Percentiles rank a stretch among this genome's conserved stretches.
phyloP scores from a whole-genome alignment of 92 coral and sea anemone genomes.

The Pocillopora meandrina region DNA sequence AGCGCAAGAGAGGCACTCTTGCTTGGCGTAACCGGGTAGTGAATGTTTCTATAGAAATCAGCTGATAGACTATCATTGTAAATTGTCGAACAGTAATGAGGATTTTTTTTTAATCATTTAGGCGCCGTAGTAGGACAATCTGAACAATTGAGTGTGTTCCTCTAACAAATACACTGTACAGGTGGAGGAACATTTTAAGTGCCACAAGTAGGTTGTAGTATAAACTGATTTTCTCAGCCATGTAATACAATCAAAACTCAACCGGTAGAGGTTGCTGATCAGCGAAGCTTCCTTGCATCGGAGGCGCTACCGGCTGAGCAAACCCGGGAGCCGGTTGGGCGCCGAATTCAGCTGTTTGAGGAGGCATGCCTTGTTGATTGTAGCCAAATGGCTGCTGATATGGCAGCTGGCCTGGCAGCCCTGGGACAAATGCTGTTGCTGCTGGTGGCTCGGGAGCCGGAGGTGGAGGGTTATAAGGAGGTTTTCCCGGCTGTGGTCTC shows the following conservation, averaged over 20 bases:
- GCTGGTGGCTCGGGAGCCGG: conserved; percentile 16
- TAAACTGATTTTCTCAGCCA: too few species aligned
- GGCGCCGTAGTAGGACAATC: too few species aligned
- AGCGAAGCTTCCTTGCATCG: not conserved
- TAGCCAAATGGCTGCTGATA: conserved; percentile 35
- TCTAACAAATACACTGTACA: too few species aligned
- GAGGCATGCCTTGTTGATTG: conserved; percentile 36
- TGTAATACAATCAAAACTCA: not conserved
- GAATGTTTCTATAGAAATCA: too few species aligned
- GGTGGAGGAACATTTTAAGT: too few species aligned
- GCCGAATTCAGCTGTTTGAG: conserved; percentile 2
- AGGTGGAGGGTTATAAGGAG: conserved; percentile 29
- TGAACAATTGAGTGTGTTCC: too few species aligned
- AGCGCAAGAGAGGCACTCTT: too few species aligned
- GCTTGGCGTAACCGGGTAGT: too few species aligned
- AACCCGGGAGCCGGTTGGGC: conserved; percentile 24
- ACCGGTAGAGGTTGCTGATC: conserved; percentile 19
- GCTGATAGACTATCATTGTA: too few species aligned
- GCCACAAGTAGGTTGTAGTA: too few species aligned
- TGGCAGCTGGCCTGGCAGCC: conserved; percentile 14
- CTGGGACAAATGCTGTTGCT: conserved; percentile 23
- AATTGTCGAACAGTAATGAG: too few species aligned
- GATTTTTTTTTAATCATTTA: too few species aligned
- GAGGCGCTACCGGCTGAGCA: conserved; percentile 11
- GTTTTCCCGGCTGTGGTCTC: conserved; percentile 31